phyloP scores from a whole-genome alignment of 2,888 invertebrate species.

The Lithosia quadra region DNA sequence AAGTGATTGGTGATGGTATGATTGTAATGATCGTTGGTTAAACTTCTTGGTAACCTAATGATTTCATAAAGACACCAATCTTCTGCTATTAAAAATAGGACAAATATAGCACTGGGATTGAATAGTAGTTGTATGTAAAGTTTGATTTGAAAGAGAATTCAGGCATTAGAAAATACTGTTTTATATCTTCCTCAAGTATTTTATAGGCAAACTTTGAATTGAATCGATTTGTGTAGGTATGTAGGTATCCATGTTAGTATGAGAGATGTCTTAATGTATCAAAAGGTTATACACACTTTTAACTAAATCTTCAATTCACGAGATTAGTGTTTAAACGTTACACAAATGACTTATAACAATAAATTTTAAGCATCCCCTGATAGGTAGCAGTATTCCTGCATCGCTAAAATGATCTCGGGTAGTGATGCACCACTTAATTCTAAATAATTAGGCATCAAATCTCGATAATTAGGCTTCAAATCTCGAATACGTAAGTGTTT shows the following conservation, averaged over 20 bases:
- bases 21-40: not conserved
- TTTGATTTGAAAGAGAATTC: not conserved
- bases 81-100: not conserved
- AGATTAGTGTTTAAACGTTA: constrained; percentile 30
- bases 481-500: constrained; percentile 27
- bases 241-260: not conserved
- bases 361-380: constrained; percentile 32
- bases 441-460: constrained; percentile 41
- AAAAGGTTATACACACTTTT: constrained; percentile 6
- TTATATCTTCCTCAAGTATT: not conserved
- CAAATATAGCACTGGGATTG: not conserved
- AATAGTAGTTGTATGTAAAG: not conserved
- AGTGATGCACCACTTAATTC: constrained; percentile 43
- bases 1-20: not conserved
- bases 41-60: constrained; percentile 1
- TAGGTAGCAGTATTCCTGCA: constrained; percentile 59
- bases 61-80: not conserved
- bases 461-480: constrained; percentile 32
- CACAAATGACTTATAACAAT: constrained; percentile 10
- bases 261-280: not conserved
- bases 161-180: no score
- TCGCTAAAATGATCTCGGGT: constrained; percentile 57
- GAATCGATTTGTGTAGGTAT: no score
- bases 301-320: constrained; percentile 31
- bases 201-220: not conserved